A percentile compares a stretch with the other conserved stretches of the same genome.
Conservation (phyloP, 1,140 invertebrate species). For the Colletes gigas region DNA sequence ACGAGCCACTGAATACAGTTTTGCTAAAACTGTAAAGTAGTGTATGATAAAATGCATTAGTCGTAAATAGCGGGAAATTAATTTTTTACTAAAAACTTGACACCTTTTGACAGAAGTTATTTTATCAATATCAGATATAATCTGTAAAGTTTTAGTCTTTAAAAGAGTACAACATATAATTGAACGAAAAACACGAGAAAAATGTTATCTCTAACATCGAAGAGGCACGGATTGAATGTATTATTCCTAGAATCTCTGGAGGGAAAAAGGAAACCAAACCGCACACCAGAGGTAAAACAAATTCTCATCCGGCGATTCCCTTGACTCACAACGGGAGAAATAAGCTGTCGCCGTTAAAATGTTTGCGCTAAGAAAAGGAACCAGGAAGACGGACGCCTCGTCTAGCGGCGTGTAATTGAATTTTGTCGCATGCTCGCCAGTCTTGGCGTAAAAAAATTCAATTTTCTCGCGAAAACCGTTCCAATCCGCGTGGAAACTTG, state of each 20-base stretch:
- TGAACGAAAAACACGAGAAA: no score
- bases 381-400: not conserved
- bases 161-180: no score
- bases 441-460: not conserved
- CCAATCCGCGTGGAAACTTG: not conserved
- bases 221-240: not conserved
- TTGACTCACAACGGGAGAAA: not conserved
- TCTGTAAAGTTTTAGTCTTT: no score
- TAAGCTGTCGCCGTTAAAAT: conserved; percentile 15
- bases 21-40: no score
- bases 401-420: conserved; percentile 8
- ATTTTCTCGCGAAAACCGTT: conserved; percentile 12
- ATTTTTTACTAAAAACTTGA: no score
- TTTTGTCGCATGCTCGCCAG: not conserved
- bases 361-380: not conserved
- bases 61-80: no score
- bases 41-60: no score
- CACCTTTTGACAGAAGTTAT: no score
- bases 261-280: not conserved
- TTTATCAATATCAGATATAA: no score
- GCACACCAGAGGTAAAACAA: not conserved
- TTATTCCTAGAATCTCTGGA: not conserved
- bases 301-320: not conserved
- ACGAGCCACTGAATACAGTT: no score
- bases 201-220: not conserved